Evolutionary conservation across 2,113 vertebrate species (phyloP).

Genomic region (Patagioenas fasciata): DNA sequence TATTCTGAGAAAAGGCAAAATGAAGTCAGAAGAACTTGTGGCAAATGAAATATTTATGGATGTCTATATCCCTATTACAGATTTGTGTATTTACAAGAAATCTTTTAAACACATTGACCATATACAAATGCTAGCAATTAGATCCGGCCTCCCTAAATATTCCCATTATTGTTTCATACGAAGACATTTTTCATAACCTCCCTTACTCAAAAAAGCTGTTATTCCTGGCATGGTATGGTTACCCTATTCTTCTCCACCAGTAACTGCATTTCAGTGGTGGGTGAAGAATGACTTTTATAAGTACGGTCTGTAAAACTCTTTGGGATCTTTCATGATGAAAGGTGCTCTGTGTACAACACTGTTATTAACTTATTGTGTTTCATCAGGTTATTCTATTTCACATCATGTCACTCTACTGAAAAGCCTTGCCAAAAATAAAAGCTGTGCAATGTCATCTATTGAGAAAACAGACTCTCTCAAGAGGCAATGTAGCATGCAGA

Average conservation of each 20-base stretch:
- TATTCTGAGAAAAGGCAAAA: not conserved
- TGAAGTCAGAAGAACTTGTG: not conserved
- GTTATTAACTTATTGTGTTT: constrained; percentile 38
- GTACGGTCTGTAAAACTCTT: not conserved
- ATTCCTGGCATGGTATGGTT: constrained; percentile 10
- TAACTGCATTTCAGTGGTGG: constrained; percentile 11
- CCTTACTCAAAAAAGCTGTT: constrained; percentile 40
- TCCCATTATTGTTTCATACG: constrained; percentile 47
- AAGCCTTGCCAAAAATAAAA: constrained; percentile 33
- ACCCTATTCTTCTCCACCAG: constrained; percentile 19
- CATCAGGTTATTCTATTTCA: constrained; percentile 47
- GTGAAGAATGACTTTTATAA: constrained; percentile 13
- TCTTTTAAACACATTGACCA: not conserved
- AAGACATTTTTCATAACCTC: constrained; percentile 9
- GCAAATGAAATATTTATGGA: not conserved
- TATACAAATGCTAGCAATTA: constrained; percentile 43
- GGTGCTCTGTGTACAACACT: constrained; percentile 24
- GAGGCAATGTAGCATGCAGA: not conserved
- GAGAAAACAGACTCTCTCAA: constrained; percentile 51
- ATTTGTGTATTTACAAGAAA: constrained; percentile 24
- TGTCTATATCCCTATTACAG: not conserved
- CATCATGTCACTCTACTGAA: not conserved
- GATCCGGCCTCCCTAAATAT: not conserved
- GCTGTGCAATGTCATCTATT: not conserved
- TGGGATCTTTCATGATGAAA: constrained; percentile 41